Percentiles rank a stretch among this genome's conserved stretches.
Evolutionary conservation across 2,888 invertebrate species (phyloP).

Genomic region (Ariolimax columbianus): DNA sequence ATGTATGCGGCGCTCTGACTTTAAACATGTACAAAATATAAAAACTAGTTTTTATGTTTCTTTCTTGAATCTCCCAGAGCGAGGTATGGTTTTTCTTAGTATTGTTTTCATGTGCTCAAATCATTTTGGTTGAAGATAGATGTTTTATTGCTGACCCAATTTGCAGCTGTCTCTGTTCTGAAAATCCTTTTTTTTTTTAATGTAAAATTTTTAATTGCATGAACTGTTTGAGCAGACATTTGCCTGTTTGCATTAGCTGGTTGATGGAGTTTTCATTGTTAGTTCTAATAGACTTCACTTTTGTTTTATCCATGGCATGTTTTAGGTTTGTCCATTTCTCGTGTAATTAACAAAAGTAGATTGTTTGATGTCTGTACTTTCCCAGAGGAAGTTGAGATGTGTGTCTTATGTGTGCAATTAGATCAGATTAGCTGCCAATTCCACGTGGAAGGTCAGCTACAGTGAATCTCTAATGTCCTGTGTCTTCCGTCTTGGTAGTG

Average conservation of each 20-base stretch:
- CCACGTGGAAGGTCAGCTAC: too few species aligned
- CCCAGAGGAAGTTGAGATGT: too few species aligned
- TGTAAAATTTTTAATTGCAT: constrained; percentile 16
- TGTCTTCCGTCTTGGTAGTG: too few species aligned
- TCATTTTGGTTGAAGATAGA: constrained; percentile 13
- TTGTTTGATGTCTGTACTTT: neutral
- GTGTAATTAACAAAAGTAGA: neutral
- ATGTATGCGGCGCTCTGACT: neutral
- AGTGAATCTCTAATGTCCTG: too few species aligned
- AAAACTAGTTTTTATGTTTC: constrained; percentile 20
- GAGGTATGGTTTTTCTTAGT: constrained; percentile 24
- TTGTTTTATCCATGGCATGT: constrained; percentile 1
- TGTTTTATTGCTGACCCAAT: neutral
- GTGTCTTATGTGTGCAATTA: too few species aligned
- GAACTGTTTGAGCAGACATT: neutral
- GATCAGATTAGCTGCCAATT: too few species aligned
- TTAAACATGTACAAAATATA: neutral
- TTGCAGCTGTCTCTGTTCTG: neutral
- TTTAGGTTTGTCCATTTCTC: neutral
- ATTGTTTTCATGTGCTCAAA: neutral
- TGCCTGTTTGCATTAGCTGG: neutral
- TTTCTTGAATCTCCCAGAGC: constrained; percentile 32
- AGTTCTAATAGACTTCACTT: neutral
- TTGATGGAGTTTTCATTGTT: neutral
- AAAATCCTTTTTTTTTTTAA: neutral